Evolutionary conservation across 2,888 invertebrate genomes (phyloP).

Genomic region (Glaucopsyche alexis): DNA sequence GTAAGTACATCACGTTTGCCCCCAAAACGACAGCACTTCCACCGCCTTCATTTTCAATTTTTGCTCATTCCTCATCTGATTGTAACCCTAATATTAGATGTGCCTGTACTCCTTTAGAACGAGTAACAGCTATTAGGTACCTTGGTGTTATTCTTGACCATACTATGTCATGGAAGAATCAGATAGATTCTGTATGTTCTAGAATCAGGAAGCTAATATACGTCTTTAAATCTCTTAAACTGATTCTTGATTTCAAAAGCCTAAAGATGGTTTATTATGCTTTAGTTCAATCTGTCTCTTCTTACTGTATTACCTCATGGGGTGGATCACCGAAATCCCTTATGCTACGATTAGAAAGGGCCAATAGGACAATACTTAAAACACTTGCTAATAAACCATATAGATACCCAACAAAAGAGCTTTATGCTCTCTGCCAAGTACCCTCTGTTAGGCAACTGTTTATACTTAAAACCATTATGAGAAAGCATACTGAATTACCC

Average conservation of each 20-base stretch:
- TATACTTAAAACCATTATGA: constrained; percentile 2
- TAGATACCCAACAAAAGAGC: not conserved
- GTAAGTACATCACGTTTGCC: not conserved
- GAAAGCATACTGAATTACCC: not conserved
- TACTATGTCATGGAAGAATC: not conserved
- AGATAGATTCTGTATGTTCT: not conserved
- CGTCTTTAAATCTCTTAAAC: not conserved
- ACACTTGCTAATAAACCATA: not conserved
- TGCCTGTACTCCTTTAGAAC: no score
- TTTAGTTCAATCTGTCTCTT: not conserved
- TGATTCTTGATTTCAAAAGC: not conserved
- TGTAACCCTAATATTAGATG: not conserved
- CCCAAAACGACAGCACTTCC: not conserved
- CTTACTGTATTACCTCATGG: constrained; percentile 1
- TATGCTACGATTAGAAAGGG: not conserved
- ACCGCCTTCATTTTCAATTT: not conserved
- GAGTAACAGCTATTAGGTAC: not conserved
- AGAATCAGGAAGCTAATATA: not conserved
- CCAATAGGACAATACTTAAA: not conserved
- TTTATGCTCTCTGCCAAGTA: not conserved
- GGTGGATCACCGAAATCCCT: not conserved
- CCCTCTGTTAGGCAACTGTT: not conserved
- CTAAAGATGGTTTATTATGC: not conserved
- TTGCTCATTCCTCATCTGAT: not conserved
- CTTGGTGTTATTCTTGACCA: not conserved